Conservation (phyloP, 1,140 invertebrate species). For the Lamellibrachia luymesi region DNA sequence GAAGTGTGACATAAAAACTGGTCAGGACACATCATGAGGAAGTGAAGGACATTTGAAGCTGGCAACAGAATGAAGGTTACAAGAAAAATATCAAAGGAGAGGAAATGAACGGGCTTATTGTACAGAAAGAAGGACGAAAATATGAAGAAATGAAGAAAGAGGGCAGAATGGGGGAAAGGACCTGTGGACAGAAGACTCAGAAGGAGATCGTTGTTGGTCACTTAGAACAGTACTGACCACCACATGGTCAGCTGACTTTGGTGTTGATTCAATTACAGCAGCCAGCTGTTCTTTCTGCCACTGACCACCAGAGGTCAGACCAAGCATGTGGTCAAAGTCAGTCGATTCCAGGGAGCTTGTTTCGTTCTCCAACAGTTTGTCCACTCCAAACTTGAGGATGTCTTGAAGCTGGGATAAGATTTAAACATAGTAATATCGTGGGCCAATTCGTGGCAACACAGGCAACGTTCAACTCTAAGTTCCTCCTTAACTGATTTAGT, state of each 20-base stretch:
- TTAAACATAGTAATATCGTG: not conserved
- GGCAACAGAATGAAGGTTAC: too few species aligned
- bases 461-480: not conserved
- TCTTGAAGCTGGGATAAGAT: constrained; percentile 46
- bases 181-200: too few species aligned
- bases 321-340: constrained; percentile 47
- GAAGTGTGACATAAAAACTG: too few species aligned
- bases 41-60: too few species aligned
- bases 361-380: constrained; percentile 44
- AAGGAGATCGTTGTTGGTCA: too few species aligned
- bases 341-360: constrained; percentile 25
- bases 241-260: not conserved
- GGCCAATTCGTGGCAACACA: not conserved
- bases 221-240: not conserved
- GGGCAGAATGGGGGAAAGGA: too few species aligned
- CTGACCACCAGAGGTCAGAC: constrained; percentile 36
- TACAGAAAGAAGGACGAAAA: too few species aligned
- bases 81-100: too few species aligned
- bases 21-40: too few species aligned
- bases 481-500: too few species aligned
- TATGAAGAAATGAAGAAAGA: too few species aligned
- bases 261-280: not conserved
- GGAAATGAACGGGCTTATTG: too few species aligned
- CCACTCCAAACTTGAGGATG: constrained; percentile 55
- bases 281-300: constrained; percentile 38